Evolutionary conservation across 1,140 invertebrate species (phyloP).

Genomic region (Cydia splendana): DNA sequence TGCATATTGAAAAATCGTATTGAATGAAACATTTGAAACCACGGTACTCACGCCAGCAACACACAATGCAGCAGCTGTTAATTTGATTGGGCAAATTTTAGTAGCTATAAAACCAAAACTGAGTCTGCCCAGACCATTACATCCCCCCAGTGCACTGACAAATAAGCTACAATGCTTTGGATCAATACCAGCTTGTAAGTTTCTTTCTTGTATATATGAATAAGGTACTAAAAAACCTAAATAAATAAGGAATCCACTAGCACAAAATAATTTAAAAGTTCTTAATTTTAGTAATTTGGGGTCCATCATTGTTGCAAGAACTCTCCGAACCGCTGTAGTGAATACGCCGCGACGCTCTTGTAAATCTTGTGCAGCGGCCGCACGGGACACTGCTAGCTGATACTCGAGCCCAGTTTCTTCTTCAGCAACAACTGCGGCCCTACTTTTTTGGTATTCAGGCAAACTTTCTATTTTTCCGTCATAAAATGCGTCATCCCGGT

Average conservation of each 20-base stretch:
- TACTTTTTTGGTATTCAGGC: slow-evolving; percentile 86
- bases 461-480: slow-evolving; percentile 87
- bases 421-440: slow-evolving; percentile 47
- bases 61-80: slow-evolving; percentile 48
- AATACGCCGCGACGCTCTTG: slow-evolving; percentile 64
- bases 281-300: slow-evolving; percentile 59
- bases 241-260: slow-evolving; percentile 60
- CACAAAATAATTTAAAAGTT: slow-evolving; percentile 62
- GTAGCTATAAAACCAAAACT: slow-evolving; percentile 56
- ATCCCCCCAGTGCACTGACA: slow-evolving; percentile 62
- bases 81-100: slow-evolving; percentile 56
- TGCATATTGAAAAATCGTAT: slow-evolving; percentile 63
- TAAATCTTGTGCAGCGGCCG: slow-evolving; percentile 64
- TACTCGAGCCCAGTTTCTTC: slow-evolving; percentile 71
- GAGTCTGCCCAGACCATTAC: slow-evolving; percentile 64
- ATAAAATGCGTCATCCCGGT: slow-evolving; percentile 93
- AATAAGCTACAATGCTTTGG: slow-evolving; percentile 54
- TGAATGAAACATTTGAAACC: slow-evolving; percentile 56
- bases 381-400: slow-evolving; percentile 69
- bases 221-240: slow-evolving; percentile 68
- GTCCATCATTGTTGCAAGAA: slow-evolving; percentile 74
- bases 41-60: slow-evolving; percentile 55
- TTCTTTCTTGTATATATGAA: slow-evolving; percentile 61
- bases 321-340: slow-evolving; percentile 66
- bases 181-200: slow-evolving; percentile 51